These are phyloP conservation scores for Polyploca ridens DNA, from an alignment of 2,888 invertebrate genomes.

Conservation along the genomic window DNA sequence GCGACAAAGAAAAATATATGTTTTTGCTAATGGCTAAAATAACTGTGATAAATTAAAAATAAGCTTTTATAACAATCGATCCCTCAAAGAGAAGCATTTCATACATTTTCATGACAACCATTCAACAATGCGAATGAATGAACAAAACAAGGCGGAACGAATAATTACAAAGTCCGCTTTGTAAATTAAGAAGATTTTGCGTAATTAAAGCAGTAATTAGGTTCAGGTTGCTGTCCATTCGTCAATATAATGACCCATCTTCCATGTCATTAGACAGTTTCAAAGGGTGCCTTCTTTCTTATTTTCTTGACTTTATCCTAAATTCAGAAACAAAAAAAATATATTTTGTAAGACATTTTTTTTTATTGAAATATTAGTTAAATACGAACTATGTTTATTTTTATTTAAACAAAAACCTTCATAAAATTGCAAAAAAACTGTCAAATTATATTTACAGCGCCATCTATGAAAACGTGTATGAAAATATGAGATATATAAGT, in stretches of 20 bases:
- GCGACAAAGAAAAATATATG: background rate
- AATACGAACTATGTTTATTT: background rate
- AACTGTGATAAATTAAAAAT: background rate
- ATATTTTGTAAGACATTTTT: too few species aligned
- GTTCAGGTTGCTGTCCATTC: slow-evolving; percentile 22
- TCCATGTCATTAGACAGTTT: slow-evolving; percentile 38
- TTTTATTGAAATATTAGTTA: too few species aligned
- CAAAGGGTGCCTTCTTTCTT: slow-evolving; percentile 21
- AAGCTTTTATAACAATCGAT: background rate
- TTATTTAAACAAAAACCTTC: background rate
- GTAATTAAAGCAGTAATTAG: slow-evolving; percentile 30
- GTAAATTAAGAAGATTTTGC: slow-evolving; percentile 1
- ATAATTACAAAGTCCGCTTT: background rate
- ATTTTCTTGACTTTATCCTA: background rate
- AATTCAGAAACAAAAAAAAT: background rate
- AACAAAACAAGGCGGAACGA: background rate
- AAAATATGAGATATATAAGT: background rate
- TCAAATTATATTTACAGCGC: background rate
- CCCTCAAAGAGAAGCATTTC: background rate
- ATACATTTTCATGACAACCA: background rate
- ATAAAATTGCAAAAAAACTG: too few species aligned
- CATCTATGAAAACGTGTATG: background rate
- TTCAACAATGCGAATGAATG: background rate
- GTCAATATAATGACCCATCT: slow-evolving; percentile 34
- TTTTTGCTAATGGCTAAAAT: too few species aligned